Percentiles rank a stretch among this genome's conserved stretches.
Evolutionary conservation across 2,113 vertebrate genomes (phyloP).

Genomic region (Calypte anna): DNA sequence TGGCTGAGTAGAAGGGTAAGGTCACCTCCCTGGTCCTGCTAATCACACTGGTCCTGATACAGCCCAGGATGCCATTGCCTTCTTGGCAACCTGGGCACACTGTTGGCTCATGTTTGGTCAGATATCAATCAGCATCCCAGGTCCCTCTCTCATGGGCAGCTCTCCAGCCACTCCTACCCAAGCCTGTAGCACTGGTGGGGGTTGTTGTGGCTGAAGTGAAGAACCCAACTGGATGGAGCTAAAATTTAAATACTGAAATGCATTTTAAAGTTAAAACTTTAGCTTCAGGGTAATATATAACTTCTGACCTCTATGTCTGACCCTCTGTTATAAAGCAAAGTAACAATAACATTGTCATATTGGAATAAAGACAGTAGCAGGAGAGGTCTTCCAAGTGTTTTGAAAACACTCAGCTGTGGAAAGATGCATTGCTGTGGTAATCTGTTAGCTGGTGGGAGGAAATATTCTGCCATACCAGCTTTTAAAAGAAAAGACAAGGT

Average conservation of each 20-base stretch:
- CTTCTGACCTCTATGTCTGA: background rate
- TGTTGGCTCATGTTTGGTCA: no score
- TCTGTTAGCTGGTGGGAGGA: background rate
- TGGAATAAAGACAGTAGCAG: background rate
- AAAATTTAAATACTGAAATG: background rate
- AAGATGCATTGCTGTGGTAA: background rate
- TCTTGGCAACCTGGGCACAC: no score
- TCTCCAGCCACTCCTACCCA: no score
- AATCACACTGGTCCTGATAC: no score
- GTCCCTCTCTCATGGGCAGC: no score
- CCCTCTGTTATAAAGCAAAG: background rate
- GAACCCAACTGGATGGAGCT: background rate
- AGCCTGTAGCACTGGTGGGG: no score
- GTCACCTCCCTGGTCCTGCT: no score
- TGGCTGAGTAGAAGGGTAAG: no score
- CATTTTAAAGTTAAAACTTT: background rate
- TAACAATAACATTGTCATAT: background rate
- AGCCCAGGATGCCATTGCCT: no score
- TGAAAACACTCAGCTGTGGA: background rate
- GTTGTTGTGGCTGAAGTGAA: no score
- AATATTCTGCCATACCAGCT: background rate
- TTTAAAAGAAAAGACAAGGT: background rate
- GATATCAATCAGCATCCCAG: no score
- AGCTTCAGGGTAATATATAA: background rate
- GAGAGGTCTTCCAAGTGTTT: background rate